Conservation (phyloP, 2,113 vertebrate genomes). For the Triplophysa rosa region DNA sequence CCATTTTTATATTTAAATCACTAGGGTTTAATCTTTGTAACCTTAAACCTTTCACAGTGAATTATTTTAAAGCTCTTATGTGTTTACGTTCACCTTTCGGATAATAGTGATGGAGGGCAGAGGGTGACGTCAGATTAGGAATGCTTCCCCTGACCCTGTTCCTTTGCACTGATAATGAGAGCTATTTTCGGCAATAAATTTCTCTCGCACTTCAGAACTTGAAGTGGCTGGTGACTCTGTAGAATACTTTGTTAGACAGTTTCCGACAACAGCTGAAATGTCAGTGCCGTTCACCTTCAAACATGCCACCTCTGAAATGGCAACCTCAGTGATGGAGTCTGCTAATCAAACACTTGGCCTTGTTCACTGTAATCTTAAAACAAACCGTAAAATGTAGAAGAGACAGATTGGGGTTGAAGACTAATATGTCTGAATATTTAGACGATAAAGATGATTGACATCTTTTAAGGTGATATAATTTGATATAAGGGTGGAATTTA, state of each 20-base stretch:
- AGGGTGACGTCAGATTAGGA: not conserved
- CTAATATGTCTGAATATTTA: not conserved
- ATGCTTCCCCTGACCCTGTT: conserved; percentile 16
- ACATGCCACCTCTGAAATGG: conserved; percentile 43
- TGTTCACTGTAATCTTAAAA: not conserved
- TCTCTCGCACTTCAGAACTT: conserved; percentile 46
- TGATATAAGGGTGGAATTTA: too few species aligned
- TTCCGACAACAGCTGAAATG: conserved; percentile 42
- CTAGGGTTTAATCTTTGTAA: not conserved
- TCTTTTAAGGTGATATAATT: too few species aligned
- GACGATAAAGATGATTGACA: not conserved
- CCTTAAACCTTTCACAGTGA: not conserved
- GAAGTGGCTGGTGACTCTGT: conserved; percentile 11
- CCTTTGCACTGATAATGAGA: conserved; percentile 33
- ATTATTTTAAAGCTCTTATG: not conserved
- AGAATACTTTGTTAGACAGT: conserved; percentile 41
- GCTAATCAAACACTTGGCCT: not conserved
- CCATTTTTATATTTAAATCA: not conserved
- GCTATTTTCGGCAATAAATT: conserved; percentile 45
- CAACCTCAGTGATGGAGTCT: conserved; percentile 21
- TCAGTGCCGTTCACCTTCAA: conserved; percentile 45
- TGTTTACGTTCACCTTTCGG: not conserved
- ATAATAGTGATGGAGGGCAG: conserved; percentile 9
- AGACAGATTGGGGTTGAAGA: not conserved
- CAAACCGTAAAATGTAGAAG: not conserved